Conservation (phyloP, 2,888 invertebrate genomes). For the Masnerella sp. region DNA sequence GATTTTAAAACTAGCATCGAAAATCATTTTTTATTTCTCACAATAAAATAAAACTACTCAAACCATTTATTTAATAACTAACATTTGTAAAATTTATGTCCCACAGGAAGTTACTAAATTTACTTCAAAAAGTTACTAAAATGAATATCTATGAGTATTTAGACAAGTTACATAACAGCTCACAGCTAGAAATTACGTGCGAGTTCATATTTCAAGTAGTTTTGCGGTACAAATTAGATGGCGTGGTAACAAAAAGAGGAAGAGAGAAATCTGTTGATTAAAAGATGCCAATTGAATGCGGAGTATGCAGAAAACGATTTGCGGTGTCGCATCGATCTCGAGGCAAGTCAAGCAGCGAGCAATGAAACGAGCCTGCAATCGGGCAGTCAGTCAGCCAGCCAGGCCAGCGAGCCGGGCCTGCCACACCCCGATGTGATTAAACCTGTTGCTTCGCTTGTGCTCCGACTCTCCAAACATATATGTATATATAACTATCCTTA, state of each 20-base stretch:
- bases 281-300: slow-evolving; percentile 49
- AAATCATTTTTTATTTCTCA: too few relatives aligned
- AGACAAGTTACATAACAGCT: too few relatives aligned
- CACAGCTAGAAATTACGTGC: too few relatives aligned
- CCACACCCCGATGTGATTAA: slow-evolving; percentile 76
- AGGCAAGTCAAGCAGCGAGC: slow-evolving; percentile 63
- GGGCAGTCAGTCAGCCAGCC: slow-evolving; percentile 59
- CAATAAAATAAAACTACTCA: too few relatives aligned
- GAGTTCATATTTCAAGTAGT: too few relatives aligned
- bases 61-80: too few relatives aligned
- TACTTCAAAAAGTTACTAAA: too few relatives aligned
- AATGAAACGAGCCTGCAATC: slow-evolving; percentile 63
- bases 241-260: slow-evolving; percentile 40
- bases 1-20: too few relatives aligned
- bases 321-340: slow-evolving; percentile 66
- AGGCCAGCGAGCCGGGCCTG: slow-evolving; percentile 67
- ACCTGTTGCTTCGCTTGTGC: slow-evolving; percentile 73
- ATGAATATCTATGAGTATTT: too few relatives aligned
- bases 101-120: too few relatives aligned
- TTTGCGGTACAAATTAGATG: too few relatives aligned
- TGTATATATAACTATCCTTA: slow-evolving; percentile 17
- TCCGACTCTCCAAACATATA: slow-evolving; percentile 62
- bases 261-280: slow-evolving; percentile 51
- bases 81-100: too few relatives aligned
- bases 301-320: slow-evolving; percentile 45